Evolutionary conservation across 2,113 vertebrate species (phyloP).

Genomic region (Erinaceus europaeus): DNA sequence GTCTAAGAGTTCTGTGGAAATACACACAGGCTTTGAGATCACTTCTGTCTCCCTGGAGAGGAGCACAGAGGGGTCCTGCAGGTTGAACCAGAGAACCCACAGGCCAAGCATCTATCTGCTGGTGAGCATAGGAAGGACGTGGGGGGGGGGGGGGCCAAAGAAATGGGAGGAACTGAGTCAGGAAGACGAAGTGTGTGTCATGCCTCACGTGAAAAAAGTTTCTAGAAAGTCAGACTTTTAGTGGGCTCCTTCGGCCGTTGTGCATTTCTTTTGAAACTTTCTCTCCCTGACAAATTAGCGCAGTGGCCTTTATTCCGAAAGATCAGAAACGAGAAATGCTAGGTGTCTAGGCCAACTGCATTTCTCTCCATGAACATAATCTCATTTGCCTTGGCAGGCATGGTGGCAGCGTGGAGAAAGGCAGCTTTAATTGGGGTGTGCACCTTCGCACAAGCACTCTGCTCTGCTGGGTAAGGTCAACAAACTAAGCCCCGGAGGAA

Average conservation of each 20-base stretch:
- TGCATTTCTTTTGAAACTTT: not conserved
- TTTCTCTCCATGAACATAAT: not conserved
- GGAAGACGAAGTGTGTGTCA: not conserved
- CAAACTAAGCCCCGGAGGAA: slow-evolving; percentile 66
- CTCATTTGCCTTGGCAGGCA: not conserved
- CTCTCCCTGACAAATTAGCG: not conserved
- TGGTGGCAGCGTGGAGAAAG: not conserved
- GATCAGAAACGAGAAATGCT: not conserved
- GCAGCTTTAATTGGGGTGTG: slow-evolving; percentile 24
- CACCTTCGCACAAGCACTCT: not conserved
- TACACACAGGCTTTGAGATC: too few relatives aligned
- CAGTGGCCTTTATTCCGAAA: not conserved
- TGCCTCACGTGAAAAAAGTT: rapidly evolving
- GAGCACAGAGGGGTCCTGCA: rapidly evolving
- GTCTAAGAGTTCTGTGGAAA: not conserved
- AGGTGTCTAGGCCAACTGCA: not conserved
- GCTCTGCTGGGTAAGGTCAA: slow-evolving; percentile 64
- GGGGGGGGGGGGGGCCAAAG: not conserved
- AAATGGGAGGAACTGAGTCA: not conserved
- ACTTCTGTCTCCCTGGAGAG: not conserved
- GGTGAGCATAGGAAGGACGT: too few relatives aligned
- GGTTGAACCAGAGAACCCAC: too few relatives aligned
- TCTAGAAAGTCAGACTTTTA: too few relatives aligned
- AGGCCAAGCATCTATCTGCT: too few relatives aligned
- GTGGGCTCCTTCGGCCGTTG: not conserved